A percentile compares a stretch with the other conserved stretches of the same genome.
These are phyloP conservation scores for Spisula subtruncata DNA, from an alignment of 2,888 invertebrate genomes.

Conservation along the genomic window DNA sequence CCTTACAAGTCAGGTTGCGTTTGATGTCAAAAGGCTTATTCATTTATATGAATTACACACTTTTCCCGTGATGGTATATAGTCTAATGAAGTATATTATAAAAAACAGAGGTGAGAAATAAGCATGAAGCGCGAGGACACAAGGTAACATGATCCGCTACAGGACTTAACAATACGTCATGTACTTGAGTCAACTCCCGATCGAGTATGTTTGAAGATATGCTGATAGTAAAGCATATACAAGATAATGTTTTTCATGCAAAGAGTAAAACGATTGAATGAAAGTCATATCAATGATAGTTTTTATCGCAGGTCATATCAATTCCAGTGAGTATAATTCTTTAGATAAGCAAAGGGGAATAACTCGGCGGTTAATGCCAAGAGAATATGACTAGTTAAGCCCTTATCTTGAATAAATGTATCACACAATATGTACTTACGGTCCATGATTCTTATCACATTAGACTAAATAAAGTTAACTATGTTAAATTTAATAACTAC, in stretches of 20 bases:
- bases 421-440: too few relatives aligned
- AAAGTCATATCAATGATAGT: too few relatives aligned
- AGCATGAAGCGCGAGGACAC: background rate
- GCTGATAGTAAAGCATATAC: too few relatives aligned
- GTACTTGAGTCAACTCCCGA: background rate
- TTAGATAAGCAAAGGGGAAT: background rate
- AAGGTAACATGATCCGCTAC: background rate
- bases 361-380: background rate
- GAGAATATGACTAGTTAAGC: background rate
- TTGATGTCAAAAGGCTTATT: conserved; percentile 1
- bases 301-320: too few relatives aligned
- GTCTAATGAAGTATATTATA: conserved; percentile 19
- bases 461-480: too few relatives aligned
- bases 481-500: too few relatives aligned
- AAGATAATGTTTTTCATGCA: too few relatives aligned
- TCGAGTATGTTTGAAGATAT: background rate
- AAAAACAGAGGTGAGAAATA: too few relatives aligned
- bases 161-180: background rate
- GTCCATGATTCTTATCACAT: too few relatives aligned
- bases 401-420: too few relatives aligned
- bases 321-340: background rate
- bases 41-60: background rate
- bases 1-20: background rate
- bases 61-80: background rate
- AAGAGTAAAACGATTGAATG: too few relatives aligned